Conservation (phyloP, 2,797 vertebrate genomes). For the Poecilia velifera region DNA sequence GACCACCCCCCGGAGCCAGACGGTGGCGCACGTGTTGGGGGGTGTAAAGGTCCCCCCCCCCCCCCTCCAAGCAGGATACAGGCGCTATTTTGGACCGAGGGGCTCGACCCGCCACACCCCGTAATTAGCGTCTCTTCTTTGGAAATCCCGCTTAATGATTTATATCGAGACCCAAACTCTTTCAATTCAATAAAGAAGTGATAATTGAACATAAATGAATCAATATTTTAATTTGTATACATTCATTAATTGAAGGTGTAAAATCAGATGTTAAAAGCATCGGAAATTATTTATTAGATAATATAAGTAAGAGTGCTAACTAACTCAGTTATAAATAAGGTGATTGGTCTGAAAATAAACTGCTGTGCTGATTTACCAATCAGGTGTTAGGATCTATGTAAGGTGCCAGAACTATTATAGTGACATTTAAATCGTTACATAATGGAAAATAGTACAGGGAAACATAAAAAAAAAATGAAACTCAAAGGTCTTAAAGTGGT, state of each 20-base stretch:
- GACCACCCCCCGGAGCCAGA: conserved; percentile 49
- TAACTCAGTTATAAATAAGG: not conserved
- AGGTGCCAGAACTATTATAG: not conserved
- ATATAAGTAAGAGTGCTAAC: not conserved
- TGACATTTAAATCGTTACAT: not conserved
- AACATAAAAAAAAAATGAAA: not conserved
- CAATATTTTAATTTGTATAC: not conserved
- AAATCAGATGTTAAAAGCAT: not conserved
- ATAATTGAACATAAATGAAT: not conserved
- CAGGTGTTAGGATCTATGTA: not conserved
- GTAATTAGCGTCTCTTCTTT: conserved; percentile 9
- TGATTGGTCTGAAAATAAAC: not conserved
- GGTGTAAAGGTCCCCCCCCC: not conserved
- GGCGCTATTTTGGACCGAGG: conserved; percentile 50
- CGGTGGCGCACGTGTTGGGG: conserved; percentile 20
- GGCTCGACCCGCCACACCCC: conserved; percentile 36
- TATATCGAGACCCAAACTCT: not conserved
- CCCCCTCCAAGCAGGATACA: not conserved
- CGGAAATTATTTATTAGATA: not conserved
- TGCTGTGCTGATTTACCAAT: not conserved
- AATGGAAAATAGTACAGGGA: not conserved
- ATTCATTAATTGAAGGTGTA: not conserved
- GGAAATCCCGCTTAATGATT: conserved; percentile 1
- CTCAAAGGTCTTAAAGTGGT: not conserved
- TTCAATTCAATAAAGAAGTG: not conserved